These are phyloP conservation scores for Vulpes lagopus DNA, from an alignment of 2,113 vertebrate species.

Conservation along the genomic window DNA sequence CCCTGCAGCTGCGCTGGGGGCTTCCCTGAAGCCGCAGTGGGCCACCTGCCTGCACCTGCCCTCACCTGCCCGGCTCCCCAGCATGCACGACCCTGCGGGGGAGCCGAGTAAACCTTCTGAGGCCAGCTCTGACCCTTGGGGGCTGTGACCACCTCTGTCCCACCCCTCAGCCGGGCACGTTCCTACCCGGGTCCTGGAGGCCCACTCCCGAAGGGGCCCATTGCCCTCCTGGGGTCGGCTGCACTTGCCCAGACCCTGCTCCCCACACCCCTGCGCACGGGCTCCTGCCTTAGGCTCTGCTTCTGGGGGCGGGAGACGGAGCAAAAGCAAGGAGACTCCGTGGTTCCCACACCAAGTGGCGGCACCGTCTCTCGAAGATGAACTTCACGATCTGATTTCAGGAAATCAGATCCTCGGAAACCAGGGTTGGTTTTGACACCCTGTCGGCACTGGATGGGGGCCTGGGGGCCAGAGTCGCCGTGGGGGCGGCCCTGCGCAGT, in stretches of 20 bases:
- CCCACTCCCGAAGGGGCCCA: background rate
- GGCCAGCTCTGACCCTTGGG: too few species aligned
- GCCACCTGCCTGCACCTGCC: background rate
- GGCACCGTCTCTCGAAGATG: background rate
- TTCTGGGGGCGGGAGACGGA: too few species aligned
- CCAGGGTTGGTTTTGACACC: background rate
- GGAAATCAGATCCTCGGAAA: background rate
- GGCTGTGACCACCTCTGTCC: too few species aligned
- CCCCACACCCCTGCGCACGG: background rate
- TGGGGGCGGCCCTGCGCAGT: background rate
- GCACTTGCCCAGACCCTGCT: background rate
- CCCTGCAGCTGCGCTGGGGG: background rate
- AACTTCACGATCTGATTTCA: background rate
- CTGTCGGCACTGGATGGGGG: background rate
- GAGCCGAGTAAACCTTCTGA: too few species aligned
- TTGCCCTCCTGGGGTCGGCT: fast-evolving
- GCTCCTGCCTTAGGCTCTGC: too few species aligned
- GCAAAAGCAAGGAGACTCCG: background rate
- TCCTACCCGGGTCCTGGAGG: too few species aligned
- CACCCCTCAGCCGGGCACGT: background rate
- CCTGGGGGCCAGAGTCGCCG: background rate
- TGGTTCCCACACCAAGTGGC: too few species aligned
- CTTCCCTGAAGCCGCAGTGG: background rate
- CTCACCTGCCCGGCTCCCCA: background rate
- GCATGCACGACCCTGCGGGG: background rate